Evolutionary conservation across 2,888 invertebrate genomes (phyloP).

Genomic region (Cataglyphis cursor): DNA sequence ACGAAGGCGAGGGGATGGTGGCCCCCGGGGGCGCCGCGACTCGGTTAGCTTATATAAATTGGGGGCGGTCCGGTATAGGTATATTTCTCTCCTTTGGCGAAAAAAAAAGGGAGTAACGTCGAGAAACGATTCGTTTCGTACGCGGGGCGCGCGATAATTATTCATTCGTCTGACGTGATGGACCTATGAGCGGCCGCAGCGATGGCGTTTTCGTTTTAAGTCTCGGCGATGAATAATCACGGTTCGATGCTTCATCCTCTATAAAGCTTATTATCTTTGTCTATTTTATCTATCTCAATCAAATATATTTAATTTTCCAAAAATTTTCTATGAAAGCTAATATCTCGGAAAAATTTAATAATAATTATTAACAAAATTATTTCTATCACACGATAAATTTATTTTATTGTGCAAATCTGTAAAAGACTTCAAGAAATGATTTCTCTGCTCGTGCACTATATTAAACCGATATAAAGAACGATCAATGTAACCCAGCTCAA

Average conservation of each 20-base stretch:
- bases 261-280: conserved; percentile 24
- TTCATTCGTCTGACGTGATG: conserved; percentile 58
- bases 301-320: not conserved
- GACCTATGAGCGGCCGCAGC: conserved; percentile 48
- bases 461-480: conserved; percentile 18
- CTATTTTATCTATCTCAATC: conserved; percentile 7
- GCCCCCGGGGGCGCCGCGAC: conserved; percentile 57
- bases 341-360: not conserved
- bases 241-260: conserved; percentile 18
- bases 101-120: conserved; percentile 35
- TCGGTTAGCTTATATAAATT: conserved; percentile 79
- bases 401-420: not conserved
- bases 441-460: not conserved
- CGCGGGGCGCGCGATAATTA: conserved; percentile 53
- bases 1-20: conserved; percentile 56
- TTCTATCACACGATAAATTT: not conserved
- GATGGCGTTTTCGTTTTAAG: conserved; percentile 49
- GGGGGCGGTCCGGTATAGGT: conserved; percentile 65
- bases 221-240: conserved; percentile 37
- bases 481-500: conserved; percentile 32
- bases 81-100: conserved; percentile 39
- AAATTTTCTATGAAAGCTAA: not conserved
- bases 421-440: conserved; percentile 12
- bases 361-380: conserved; percentile 10
- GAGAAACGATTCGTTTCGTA: conserved; percentile 52